A percentile compares a stretch with the other conserved stretches of the same genome.
phyloP scores from a whole-genome alignment of 2,113 vertebrate genomes.

The Thinocorus orbignyianus region DNA sequence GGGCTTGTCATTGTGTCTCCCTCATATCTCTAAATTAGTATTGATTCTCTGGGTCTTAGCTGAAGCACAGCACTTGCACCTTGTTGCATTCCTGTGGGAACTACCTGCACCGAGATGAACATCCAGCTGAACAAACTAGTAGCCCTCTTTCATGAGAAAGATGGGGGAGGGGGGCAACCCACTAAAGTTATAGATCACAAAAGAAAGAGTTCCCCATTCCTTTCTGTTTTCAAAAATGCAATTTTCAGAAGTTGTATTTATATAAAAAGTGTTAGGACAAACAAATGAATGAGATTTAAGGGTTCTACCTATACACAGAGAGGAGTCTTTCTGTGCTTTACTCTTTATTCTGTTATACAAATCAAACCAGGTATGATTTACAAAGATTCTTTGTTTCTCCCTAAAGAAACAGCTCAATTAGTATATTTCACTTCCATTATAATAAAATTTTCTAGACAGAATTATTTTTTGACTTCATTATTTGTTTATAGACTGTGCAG shows the following conservation, averaged over 20 bases:
- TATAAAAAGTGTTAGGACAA: neutral
- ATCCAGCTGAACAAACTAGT: neutral
- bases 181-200: accelerated
- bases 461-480: neutral
- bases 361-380: neutral
- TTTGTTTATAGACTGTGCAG: neutral
- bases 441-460: neutral
- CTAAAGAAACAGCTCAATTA: neutral
- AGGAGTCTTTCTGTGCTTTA: neutral
- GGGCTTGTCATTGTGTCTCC: neutral
- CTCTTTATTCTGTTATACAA: neutral
- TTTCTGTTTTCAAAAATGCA: neutral
- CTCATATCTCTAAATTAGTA: no score
- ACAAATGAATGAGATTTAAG: neutral
- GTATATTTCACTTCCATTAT: neutral
- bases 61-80: neutral
- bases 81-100: neutral
- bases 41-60: neutral
- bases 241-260: neutral
- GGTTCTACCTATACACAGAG: neutral
- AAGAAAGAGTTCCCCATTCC: neutral
- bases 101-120: neutral
- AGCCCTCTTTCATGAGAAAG: no score
- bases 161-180: no score
- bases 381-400: neutral